phyloP scores from a whole-genome alignment of 2,888 invertebrate genomes.

The Eudiplozoon nipponicum region DNA sequence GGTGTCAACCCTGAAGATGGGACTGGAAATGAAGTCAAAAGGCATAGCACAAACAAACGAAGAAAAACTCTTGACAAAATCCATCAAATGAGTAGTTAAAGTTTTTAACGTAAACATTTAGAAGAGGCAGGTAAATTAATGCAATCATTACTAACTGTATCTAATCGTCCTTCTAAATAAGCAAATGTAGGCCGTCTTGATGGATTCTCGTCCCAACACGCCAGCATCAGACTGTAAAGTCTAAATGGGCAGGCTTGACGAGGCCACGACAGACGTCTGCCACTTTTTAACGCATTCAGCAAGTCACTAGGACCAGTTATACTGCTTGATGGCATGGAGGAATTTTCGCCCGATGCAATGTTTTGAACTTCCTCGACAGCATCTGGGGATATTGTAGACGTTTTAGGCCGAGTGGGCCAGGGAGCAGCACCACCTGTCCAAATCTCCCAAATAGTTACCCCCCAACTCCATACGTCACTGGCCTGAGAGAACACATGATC shows the following conservation, averaged over 20 bases:
- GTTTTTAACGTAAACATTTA: too few species aligned
- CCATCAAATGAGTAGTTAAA: too few species aligned
- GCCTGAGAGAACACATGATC: neutral
- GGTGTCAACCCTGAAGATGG: too few species aligned
- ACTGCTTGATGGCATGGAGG: too few species aligned
- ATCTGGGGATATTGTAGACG: too few species aligned
- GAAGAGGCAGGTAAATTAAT: too few species aligned
- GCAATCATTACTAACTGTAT: too few species aligned
- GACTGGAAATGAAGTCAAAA: too few species aligned
- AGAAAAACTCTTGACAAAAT: too few species aligned
- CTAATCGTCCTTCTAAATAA: neutral
- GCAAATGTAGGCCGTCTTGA: neutral
- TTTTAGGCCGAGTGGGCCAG: neutral
- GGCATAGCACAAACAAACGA: too few species aligned
- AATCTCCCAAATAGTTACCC: neutral
- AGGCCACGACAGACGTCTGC: neutral
- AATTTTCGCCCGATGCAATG: too few species aligned
- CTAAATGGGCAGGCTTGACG: neutral
- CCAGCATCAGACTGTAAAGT: neutral
- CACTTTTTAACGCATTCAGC: neutral
- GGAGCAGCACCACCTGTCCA: neutral
- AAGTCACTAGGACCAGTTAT: neutral
- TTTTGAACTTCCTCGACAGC: too few species aligned
- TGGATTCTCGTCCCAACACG: neutral
- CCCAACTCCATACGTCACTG: conserved; percentile 4